Conservation (phyloP, 2,797 vertebrate species). For the Pelochelys cantorii region DNA sequence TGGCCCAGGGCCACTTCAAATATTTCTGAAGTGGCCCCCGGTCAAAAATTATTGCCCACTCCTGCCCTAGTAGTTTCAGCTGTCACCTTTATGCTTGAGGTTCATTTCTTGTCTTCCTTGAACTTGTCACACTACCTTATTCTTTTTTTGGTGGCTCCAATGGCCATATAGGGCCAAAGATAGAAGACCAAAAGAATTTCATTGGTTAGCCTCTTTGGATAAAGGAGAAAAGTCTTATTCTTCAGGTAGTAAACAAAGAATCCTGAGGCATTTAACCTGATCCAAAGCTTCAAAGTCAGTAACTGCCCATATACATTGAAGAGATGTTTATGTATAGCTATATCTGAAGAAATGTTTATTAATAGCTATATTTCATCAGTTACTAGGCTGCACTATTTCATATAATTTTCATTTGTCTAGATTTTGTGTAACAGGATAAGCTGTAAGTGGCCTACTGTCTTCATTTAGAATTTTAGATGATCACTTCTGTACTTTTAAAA, state of each 20-base stretch:
- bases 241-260: background rate
- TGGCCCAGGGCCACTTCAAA: no score
- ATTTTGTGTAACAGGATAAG: background rate
- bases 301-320: background rate
- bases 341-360: no score
- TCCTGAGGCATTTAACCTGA: rapidly evolving
- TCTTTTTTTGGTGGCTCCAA: background rate
- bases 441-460: background rate
- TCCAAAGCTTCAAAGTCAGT: no score
- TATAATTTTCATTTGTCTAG: no score
- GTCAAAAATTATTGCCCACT: no score
- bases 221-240: background rate
- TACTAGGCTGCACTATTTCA: no score
- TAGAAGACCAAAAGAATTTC: background rate
- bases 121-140: no score
- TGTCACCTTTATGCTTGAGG: background rate
- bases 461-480: background rate
- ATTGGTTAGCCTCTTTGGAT: background rate
- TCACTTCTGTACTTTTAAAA: no score
- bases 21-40: no score
- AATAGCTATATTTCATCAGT: no score
- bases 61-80: background rate
- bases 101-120: background rate
- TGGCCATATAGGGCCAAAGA: background rate
- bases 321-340: no score